Evolutionary conservation across 2,888 invertebrate genomes (phyloP), one percentile per base, ranked within the genome.

Genomic region (Gibbula magus): DNA sequence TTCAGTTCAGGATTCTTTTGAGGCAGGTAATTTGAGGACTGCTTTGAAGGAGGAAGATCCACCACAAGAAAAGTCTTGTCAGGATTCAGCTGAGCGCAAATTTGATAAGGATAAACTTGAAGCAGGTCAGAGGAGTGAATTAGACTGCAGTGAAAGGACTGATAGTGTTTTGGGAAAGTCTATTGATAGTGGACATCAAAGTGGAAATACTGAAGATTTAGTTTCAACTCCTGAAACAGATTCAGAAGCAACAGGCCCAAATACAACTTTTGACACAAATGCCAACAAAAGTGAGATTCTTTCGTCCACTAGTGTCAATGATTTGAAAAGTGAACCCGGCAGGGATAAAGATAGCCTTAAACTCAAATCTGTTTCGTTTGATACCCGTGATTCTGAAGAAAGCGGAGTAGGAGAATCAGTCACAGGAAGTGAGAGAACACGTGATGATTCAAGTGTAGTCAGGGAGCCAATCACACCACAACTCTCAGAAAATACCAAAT

Each of bases 131-230:
- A 25, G 25, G 4, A 13, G n/a, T 20, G 70, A 70, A 10, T 32
- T 70, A 35, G 70, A 70, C 10, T 20, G 29, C 32, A 70, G 70
- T 39, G 70, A 70, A n/a, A 70, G 20, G 18, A 70, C 70, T n/a
- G 70, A 70, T 16, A 70, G 70, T 39, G 70, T 32, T 13, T 70
- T 70, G 35, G 70, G 39, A 35, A 70, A 35, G n/a, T 70, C 70
- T 10, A 7, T 35, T 35, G 70, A 70, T 20, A 56, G 25, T 25
- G 56, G 25, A 25, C 56, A 56, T 20, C 29, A 32, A 70, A 70
- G 70, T 70, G 56, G 56, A 56, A 56, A 56, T 56, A 56, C 56
- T 13, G 70, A 70, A 4, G 32, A 70, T 18, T 35, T 70, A 10
- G 70, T 20, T 20, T 35, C 70, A 3, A 70, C 70, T 10, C 70